These are phyloP conservation scores for Sturmia bella DNA, from an alignment of 2,888 invertebrate species.

Conservation along the genomic window DNA sequence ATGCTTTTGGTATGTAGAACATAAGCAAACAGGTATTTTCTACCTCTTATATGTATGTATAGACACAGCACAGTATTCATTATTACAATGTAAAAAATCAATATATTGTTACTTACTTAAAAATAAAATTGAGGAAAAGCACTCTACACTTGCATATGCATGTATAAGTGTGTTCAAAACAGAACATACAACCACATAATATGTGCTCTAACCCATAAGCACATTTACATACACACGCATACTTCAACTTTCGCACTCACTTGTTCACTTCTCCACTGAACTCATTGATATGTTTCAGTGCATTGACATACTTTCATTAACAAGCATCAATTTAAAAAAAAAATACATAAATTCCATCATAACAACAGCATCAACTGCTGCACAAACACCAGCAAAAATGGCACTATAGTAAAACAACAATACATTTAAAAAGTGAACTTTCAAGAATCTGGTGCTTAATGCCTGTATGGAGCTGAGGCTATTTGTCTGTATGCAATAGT, in stretches of 20 bases:
- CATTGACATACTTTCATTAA: slow-evolving; percentile 69
- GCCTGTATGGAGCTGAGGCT: neutral
- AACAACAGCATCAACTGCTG: slow-evolving; percentile 24
- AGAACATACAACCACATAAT: neutral
- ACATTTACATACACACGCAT: neutral
- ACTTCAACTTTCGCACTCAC: slow-evolving; percentile 36
- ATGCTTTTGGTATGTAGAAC: neutral
- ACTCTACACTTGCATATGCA: neutral
- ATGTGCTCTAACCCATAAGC: neutral
- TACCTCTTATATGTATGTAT: neutral
- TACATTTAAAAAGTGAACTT: slow-evolving; percentile 51
- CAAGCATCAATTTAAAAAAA: slow-evolving; percentile 58
- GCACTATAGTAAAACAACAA: slow-evolving; percentile 39
- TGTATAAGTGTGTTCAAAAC: neutral
- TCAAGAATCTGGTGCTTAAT: slow-evolving; percentile 33
- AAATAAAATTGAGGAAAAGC: slow-evolving; percentile 11
- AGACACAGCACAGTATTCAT: slow-evolving; percentile 33
- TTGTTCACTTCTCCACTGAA: slow-evolving; percentile 47
- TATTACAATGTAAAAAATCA: slow-evolving; percentile 54
- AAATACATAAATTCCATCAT: slow-evolving; percentile 7
- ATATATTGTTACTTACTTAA: slow-evolving; percentile 49
- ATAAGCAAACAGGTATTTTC: neutral
- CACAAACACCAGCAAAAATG: slow-evolving; percentile 1
- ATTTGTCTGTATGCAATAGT: neutral
- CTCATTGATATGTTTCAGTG: slow-evolving; percentile 67